phyloP scores from a whole-genome alignment of 2,797 vertebrate species.

The Echiichthys vipera region DNA sequence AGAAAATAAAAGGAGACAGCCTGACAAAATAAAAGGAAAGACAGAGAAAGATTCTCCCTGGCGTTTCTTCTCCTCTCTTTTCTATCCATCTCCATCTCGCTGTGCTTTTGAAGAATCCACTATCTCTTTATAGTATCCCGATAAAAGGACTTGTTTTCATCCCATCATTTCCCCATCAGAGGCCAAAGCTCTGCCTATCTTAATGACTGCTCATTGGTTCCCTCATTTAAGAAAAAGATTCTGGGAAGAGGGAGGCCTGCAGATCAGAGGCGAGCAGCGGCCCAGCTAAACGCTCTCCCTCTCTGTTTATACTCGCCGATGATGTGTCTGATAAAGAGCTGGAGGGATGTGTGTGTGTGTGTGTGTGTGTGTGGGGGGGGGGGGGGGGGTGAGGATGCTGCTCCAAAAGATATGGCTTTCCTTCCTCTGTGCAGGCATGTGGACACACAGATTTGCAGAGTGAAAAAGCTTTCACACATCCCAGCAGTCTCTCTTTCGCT shows the following conservation, averaged over 20 bases:
- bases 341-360: slow-evolving; percentile 44
- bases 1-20: slow-evolving; percentile 61
- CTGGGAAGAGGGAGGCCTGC: slow-evolving; percentile 70
- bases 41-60: slow-evolving; percentile 34
- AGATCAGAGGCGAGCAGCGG: slow-evolving; percentile 75
- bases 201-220: slow-evolving; percentile 73
- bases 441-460: slow-evolving; percentile 45
- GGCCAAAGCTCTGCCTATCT: slow-evolving; percentile 71
- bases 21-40: slow-evolving; percentile 66
- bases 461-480: slow-evolving; percentile 50
- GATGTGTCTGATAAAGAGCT: slow-evolving; percentile 76
- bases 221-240: slow-evolving; percentile 71
- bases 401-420: slow-evolving; percentile 79
- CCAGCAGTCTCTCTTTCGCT: slow-evolving; percentile 32
- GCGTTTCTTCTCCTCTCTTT: slow-evolving; percentile 32
- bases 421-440: slow-evolving; percentile 76
- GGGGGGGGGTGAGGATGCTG: slow-evolving; percentile 56
- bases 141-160: slow-evolving; percentile 71
- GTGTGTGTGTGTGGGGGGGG: slow-evolving; percentile 7
- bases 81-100: slow-evolving; percentile 9
- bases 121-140: slow-evolving; percentile 73
- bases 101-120: slow-evolving; percentile 67
- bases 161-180: slow-evolving; percentile 77
- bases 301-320: slow-evolving; percentile 79
- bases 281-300: slow-evolving; percentile 70